Percentiles rank a stretch among this genome's conserved stretches.
Conservation (phyloP, 2,888 invertebrate genomes). For the Drosophila neutralis region DNA sequence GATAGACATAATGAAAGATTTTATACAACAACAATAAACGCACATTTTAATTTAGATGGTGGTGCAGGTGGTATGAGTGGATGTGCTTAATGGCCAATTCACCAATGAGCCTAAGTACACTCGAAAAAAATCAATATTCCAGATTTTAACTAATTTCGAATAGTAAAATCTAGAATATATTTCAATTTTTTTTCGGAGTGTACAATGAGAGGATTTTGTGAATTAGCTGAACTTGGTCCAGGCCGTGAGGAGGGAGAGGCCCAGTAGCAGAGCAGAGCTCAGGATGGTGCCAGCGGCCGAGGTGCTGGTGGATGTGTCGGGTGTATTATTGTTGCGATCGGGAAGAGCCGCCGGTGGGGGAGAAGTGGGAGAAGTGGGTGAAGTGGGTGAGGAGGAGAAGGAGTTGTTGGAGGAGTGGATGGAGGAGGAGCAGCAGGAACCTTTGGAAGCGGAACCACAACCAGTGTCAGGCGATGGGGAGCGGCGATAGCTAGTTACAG, state of each 20-base stretch:
- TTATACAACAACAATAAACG: conserved; percentile 57
- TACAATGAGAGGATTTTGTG: neutral
- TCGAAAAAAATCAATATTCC: conserved; percentile 2
- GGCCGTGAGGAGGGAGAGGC: conserved; percentile 82
- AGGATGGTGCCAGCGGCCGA: conserved; percentile 85
- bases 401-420: conserved; percentile 8
- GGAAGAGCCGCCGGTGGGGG: neutral
- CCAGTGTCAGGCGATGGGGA: conserved; percentile 60
- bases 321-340: conserved; percentile 49
- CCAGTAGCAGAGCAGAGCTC: conserved; percentile 82
- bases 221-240: conserved; percentile 72
- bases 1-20: conserved; percentile 28
- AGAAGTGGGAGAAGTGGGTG: conserved; percentile 28
- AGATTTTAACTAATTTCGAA: neutral
- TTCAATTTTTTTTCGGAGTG: neutral
- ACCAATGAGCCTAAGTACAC: conserved; percentile 39
- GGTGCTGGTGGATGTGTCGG: conserved; percentile 39
- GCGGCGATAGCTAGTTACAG: conserved; percentile 67
- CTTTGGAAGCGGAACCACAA: conserved; percentile 71
- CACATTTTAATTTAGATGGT: conserved; percentile 21
- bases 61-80: conserved; percentile 18
- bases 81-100: conserved; percentile 30
- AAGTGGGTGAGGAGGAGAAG: conserved; percentile 21
- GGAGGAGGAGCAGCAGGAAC: conserved; percentile 39
- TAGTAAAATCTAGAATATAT: neutral